These are phyloP conservation scores for Chromis chromis DNA, from an alignment of 2,797 vertebrate species.

Conservation along the genomic window DNA sequence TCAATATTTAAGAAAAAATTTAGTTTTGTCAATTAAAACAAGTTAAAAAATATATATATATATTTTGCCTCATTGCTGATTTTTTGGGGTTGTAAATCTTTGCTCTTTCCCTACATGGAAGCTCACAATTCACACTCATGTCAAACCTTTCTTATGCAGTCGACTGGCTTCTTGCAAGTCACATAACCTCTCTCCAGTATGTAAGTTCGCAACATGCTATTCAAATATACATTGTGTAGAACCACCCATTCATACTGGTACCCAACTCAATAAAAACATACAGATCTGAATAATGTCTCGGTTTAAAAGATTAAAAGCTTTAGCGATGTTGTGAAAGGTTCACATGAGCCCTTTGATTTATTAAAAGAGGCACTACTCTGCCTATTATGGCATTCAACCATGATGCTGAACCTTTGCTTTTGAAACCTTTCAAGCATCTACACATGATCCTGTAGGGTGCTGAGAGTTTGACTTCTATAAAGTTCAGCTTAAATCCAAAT, in stretches of 20 bases:
- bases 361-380: not conserved
- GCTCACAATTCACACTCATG: not conserved
- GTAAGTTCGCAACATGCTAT: not conserved
- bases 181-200: not conserved
- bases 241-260: no score
- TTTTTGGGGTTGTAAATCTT: conserved; percentile 11
- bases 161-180: not conserved
- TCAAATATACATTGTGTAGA: no score
- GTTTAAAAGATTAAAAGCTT: not conserved
- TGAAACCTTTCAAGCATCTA: conserved; percentile 16
- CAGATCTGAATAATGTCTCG: not conserved
- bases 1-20: no score
- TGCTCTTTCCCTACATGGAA: not conserved
- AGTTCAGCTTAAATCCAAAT: conserved; percentile 16
- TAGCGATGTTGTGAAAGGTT: not conserved
- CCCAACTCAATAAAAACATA: not conserved
- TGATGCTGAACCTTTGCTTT: not conserved
- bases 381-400: not conserved
- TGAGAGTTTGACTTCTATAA: conserved; percentile 16
- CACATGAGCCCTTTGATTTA: conserved; percentile 5
- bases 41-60: no score
- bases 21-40: no score
- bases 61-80: conserved; percentile 6
- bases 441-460: not conserved
- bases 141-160: not conserved